Base-by-base conservation (phyloP, 1,140 invertebrate species). In the Odontomachus brunneus region DNA sequence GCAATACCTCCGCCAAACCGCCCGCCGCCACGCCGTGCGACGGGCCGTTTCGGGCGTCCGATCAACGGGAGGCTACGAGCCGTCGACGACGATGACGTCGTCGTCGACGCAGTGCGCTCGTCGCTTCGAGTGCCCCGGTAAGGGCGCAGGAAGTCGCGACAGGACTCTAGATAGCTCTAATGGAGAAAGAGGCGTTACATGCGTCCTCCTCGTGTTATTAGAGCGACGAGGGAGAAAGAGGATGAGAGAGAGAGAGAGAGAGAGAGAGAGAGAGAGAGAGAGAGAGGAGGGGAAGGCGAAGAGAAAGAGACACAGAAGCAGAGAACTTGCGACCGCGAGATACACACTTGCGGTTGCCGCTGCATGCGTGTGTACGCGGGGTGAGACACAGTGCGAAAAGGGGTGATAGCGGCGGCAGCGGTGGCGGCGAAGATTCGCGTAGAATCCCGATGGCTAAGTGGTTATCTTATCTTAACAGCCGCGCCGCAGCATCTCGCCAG, bases 401-500 rank as follows among this genome's bases (percentile, higher is more conserved):
- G 33, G 17, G 44, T 17, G 53, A 48, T 2, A 63, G 24, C 38
- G 80, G 76, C 14, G 51, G 84, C 24, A 76, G 51, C 74, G 26
- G 78, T 71, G 26, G 74, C 51, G 83, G 65, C 38, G 59, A 71
- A 84, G 89, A 87, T 87, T 90, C 86, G 55, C 85, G 85, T 83
- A 86, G 87, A 86, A 88, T 90, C 78, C 86, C 89, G 90, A 93
- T 92, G 91, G 91, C 88, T 91, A 92, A 91, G 88, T 91, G 90
- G 91, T 91, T 92, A 91, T 93, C 92, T 93, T 94, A 94, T 94
- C 92, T 92, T 89, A 92, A 93, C 92, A 85, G 90, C 65, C 33
- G 76, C 62, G 88, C 66, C 48, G 88, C 83, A 85, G 80, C 85
- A 83, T 89, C 87, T 90, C 85, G 51, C 65, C 75, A 17, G 75